Percentiles rank a stretch among this genome's conserved stretches.
Conservation (phyloP, 2,888 invertebrate species). For the Hetaerina titia region DNA sequence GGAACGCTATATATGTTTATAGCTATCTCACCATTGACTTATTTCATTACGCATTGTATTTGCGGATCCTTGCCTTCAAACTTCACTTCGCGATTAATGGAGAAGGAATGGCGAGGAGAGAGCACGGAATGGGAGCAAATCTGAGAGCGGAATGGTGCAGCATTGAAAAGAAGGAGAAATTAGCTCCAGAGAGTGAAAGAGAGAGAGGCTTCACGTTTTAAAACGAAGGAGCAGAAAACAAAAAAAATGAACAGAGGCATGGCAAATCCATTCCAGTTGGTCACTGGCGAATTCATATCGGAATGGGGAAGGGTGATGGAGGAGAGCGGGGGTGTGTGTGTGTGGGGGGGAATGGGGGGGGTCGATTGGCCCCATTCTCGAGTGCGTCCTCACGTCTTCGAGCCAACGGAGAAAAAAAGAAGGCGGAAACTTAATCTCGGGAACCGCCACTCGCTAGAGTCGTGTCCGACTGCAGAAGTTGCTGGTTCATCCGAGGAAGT, state of each 20-base stretch:
- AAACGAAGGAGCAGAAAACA: background rate
- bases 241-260: background rate
- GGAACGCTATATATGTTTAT: too few species aligned
- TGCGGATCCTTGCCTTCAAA: background rate
- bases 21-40: too few species aligned
- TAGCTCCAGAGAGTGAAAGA: background rate
- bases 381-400: background rate
- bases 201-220: background rate
- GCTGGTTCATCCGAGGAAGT: background rate
- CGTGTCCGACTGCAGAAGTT: background rate
- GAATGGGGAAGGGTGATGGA: too few species aligned
- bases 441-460: background rate
- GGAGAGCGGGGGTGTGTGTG: too few species aligned
- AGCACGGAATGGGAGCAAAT: background rate
- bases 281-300: too few species aligned
- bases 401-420: background rate
- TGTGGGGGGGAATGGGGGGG: background rate
- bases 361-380: background rate
- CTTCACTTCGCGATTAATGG: background rate
- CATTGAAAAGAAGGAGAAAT: background rate
- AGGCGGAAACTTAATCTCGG: background rate
- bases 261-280: background rate
- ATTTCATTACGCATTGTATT: too few species aligned
- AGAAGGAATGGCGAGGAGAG: background rate
- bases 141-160: background rate